Evolutionary conservation across 2,888 invertebrate species (phyloP).

Genomic region (Leptinotarsa tumamoca): DNA sequence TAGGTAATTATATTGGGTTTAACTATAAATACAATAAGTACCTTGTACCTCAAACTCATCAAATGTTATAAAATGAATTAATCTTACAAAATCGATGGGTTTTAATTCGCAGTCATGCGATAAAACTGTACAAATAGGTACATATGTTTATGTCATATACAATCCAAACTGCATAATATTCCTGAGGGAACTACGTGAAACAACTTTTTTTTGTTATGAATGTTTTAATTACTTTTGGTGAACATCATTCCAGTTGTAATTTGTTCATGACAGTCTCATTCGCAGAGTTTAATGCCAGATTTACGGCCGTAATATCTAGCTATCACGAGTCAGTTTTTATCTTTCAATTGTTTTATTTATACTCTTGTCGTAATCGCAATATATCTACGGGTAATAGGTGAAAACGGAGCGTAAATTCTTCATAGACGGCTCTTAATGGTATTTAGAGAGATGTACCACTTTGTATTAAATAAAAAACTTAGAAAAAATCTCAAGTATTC

Average conservation of each 20-base stretch:
- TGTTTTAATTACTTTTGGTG: constrained; percentile 11
- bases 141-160: not conserved
- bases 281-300: not conserved
- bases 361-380: too few relatives aligned
- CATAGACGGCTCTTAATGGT: too few relatives aligned
- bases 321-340: not conserved
- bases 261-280: constrained; percentile 11
- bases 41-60: too few relatives aligned
- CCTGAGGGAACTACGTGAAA: not conserved
- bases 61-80: not conserved
- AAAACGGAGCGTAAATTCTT: too few relatives aligned
- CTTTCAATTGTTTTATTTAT: constrained; percentile 5
- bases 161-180: not conserved
- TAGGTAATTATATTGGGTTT: too few relatives aligned
- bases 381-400: too few relatives aligned
- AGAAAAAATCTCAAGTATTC: too few relatives aligned
- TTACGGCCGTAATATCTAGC: not conserved
- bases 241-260: constrained; percentile 8
- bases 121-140: not conserved
- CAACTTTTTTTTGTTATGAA: not conserved
- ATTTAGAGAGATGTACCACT: too few relatives aligned
- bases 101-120: not conserved
- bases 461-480: too few relatives aligned
- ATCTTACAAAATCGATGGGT: not conserved
- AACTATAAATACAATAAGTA: too few relatives aligned